phyloP scores from a whole-genome alignment of 2,113 vertebrate genomes.

The Proteles cristata region DNA sequence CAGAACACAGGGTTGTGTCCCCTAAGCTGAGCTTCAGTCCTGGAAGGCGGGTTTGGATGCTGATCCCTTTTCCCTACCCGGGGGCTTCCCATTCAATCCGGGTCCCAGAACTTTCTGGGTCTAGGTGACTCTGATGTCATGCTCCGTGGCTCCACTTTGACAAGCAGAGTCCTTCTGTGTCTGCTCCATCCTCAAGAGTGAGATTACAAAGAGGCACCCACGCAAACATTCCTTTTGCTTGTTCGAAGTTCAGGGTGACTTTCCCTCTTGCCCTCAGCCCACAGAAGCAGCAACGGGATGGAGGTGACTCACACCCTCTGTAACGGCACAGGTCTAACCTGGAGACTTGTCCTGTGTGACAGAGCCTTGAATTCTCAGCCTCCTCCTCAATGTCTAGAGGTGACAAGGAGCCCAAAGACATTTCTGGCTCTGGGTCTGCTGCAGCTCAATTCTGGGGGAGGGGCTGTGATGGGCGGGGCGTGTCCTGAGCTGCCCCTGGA shows the following conservation, averaged over 20 bases:
- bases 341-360: fast-evolving
- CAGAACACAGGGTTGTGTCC: fast-evolving
- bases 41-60: fast-evolving
- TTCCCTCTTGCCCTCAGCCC: not conserved
- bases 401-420: not conserved
- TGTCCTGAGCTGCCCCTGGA: not conserved
- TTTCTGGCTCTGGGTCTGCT: not conserved
- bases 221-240: not conserved
- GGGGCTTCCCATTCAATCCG: not conserved
- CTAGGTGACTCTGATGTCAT: not conserved
- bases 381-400: not conserved
- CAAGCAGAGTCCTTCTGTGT: fast-evolving
- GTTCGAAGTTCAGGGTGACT: not conserved
- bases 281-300: not conserved
- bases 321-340: fast-evolving
- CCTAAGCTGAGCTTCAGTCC: too few relatives aligned
- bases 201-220: not conserved
- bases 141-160: not conserved
- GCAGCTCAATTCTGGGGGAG: too few relatives aligned
- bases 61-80: fast-evolving
- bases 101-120: not conserved
- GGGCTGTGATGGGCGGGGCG: not conserved
- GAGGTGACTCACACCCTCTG: not conserved
- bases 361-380: not conserved
- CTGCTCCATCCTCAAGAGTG: not conserved